These are phyloP conservation scores for Drosophila stalkeri DNA, from an alignment of 2,888 invertebrate species.

Conservation along the genomic window DNA sequence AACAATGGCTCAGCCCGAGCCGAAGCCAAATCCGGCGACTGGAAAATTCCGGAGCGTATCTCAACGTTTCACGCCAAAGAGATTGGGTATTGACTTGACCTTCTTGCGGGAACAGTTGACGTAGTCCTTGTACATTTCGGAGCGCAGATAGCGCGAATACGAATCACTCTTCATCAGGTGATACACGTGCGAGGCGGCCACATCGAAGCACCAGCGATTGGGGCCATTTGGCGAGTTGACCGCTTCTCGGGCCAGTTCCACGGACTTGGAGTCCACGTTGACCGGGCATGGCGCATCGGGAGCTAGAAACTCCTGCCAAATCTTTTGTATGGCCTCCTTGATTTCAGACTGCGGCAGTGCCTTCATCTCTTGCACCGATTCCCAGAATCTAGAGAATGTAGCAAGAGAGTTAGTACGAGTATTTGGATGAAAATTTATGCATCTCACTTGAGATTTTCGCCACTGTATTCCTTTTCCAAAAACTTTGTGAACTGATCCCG, in stretches of 20 bases:
- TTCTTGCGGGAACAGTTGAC: constrained; percentile 98
- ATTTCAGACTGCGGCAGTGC: constrained; percentile 94
- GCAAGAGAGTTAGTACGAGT: not conserved
- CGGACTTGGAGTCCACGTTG: constrained; percentile 97
- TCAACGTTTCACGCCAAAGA: constrained; percentile 85
- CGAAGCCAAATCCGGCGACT: constrained; percentile 42
- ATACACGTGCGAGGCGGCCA: constrained; percentile 99
- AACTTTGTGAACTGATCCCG: constrained; percentile 98
- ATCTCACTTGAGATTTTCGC: constrained; percentile 97
- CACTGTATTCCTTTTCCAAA: constrained; percentile 98
- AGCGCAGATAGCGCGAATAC: constrained; percentile 98
- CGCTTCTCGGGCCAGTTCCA: constrained; percentile 93
- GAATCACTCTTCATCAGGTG: constrained; percentile 99
- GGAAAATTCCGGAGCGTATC: constrained; percentile 58
- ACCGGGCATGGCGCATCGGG: constrained; percentile 98
- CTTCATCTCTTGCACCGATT: constrained; percentile 96
- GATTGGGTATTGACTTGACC: constrained; percentile 88
- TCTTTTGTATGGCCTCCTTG: constrained; percentile 91
- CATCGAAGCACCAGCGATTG: constrained; percentile 98
- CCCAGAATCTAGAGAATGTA: constrained; percentile 92
- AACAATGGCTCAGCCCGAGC: constrained; percentile 29
- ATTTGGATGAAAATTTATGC: not conserved
- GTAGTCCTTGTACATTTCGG: constrained; percentile 99
- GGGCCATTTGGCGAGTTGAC: constrained; percentile 88
- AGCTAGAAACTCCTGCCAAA: constrained; percentile 97